Evolutionary conservation across 2,888 invertebrate species (phyloP).

Genomic region (Mythimna impura): DNA sequence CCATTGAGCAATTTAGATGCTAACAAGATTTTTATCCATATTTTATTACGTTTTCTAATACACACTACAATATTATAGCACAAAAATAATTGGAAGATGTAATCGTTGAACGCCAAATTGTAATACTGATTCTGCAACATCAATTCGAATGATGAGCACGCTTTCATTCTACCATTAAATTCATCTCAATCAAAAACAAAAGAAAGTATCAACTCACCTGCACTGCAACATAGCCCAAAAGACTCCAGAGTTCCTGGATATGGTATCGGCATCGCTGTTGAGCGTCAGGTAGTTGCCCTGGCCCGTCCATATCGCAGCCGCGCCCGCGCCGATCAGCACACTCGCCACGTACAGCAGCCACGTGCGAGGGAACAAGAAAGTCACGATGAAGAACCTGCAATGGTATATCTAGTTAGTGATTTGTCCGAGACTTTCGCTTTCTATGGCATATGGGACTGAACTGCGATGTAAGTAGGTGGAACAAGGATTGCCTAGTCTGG

Average conservation of each 20-base stretch:
- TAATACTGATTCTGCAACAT: neutral
- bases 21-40: constrained; percentile 41
- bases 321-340: constrained; percentile 96
- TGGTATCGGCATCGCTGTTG: constrained; percentile 96
- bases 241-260: constrained; percentile 98
- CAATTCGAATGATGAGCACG: neutral
- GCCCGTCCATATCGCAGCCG: constrained; percentile 98
- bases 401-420: constrained; percentile 51
- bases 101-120: neutral
- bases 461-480: neutral
- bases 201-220: constrained; percentile 90
- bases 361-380: constrained; percentile 95
- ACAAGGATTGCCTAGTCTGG: too few species aligned
- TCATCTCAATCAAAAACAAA: neutral
- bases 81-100: constrained; percentile 14
- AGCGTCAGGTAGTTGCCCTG: constrained; percentile 96
- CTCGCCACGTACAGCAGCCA: constrained; percentile 96
- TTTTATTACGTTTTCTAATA: constrained; percentile 17
- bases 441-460: neutral
- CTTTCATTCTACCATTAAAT: neutral
- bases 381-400: constrained; percentile 96
- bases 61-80: constrained; percentile 7
- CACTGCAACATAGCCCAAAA: constrained; percentile 99
- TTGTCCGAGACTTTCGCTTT: constrained; percentile 29
- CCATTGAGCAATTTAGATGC: constrained; percentile 41